Base-by-base conservation (phyloP, 2,113 vertebrate species). In the Arvicanthis niloticus region DNA sequence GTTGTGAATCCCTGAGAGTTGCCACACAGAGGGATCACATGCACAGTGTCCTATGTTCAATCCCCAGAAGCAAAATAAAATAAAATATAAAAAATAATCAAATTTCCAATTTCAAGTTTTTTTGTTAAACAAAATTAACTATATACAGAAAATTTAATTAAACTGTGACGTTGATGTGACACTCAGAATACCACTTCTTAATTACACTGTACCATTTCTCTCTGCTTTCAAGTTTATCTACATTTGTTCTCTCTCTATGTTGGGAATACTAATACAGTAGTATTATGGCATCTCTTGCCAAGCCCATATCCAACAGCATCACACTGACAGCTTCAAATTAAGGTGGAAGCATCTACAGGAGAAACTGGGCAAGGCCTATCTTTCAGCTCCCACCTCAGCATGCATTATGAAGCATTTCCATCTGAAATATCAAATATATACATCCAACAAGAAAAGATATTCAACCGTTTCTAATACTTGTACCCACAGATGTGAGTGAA, bases 221-320 rank as follows among this genome's bases (percentile, higher is more conserved):
- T 86, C 29, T 48, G 84, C 62, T 51, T 48, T 86, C 29, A 68
- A 37, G 53, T 48, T 34, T 87, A 37, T 68, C 62, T 48, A n/a
- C 7, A 5, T 60, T n/a, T 72, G 4, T 42, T 37, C n/a, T 29
- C 60, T 24, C 34, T 42, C 12, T 62, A 42, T 17, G 3, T 19
- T 86, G 34, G 70, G 48, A 90, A 88, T 85, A n/a, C 67, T 65
- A 1, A 37, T 68, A 12, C 16, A 7, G 19, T 22, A 15, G 29
- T 51, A 85, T 89, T 37, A 88, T 87, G 70, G 31, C 10, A 48
- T 93, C 53, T 75, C 58, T 85, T 95, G 67, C n/a, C 58, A 76
- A 42, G 6, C 48, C 62, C 48, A 65, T 5, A n/a, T 91, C 51
- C 42, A 60, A n/a, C 51, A 42, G 81, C n/a, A 37, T 40, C 67